These are phyloP conservation scores for Agrochola lychnidis DNA, from an alignment of 2,888 invertebrate species.

Conservation along the genomic window DNA sequence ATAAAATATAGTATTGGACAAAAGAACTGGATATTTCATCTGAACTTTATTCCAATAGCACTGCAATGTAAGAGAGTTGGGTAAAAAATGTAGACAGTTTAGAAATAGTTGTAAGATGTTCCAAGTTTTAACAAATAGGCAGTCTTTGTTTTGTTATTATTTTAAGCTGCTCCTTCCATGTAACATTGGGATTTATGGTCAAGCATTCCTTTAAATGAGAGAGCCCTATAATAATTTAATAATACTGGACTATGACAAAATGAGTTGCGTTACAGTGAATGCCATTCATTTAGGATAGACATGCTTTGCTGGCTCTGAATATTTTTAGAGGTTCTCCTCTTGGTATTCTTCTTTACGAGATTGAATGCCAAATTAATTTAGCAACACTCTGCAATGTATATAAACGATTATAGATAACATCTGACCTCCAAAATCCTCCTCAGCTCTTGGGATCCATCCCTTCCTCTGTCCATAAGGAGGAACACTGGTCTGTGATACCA, in stretches of 20 bases:
- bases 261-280: not conserved
- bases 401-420: not conserved
- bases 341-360: not conserved
- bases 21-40: not conserved
- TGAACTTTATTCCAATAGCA: not conserved
- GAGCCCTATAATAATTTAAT: too few relatives aligned
- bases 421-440: conserved; percentile 92
- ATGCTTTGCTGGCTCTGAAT: not conserved
- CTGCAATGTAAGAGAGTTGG: not conserved
- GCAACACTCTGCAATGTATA: not conserved
- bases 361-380: not conserved
- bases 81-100: conserved; percentile 1
- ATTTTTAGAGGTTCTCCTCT: not conserved
- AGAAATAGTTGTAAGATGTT: not conserved
- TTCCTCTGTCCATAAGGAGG: conserved; percentile 98
- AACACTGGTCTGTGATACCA: conserved; percentile 94
- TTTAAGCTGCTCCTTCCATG: not conserved
- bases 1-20: not conserved
- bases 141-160: not conserved
- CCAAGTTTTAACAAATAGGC: not conserved
- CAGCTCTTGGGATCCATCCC: conserved; percentile 97
- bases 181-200: not conserved
- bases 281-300: not conserved
- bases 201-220: not conserved
- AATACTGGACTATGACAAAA: not conserved